Evolutionary conservation across 1,140 invertebrate species (phyloP), one percentile per base, ranked within the genome.

Genomic region (Drosophila nigrodunni): DNA sequence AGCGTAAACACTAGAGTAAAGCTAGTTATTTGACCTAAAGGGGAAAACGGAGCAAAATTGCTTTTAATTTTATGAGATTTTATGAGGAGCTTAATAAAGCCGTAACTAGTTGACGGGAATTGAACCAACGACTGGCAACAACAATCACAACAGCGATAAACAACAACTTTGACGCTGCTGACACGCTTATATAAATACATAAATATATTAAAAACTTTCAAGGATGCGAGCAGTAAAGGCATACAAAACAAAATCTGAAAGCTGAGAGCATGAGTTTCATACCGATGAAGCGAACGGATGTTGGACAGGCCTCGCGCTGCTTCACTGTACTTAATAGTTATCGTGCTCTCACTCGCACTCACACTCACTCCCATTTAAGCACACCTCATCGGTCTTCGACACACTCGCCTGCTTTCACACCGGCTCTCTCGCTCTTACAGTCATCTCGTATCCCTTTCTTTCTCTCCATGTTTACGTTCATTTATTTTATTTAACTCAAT

Each of bases 201-300:
- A 87, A 87, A 82, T 74, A 75, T 88, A 88, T 88, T 82, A 80
- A 82, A 77, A 88, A 88, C 74, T 82, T 88, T 88, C 74, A 83
- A 88, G 80, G 83, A 80, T 82, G 64, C 60, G 52, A 68, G 74
- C n/a, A 66, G 74, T 87, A 74, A 87, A 79, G 65, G 21, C 41
- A 57, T 55, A 61, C 37, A 72, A 72, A 67, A 67, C 57, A 68
- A 77, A 30, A 67, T 30, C 43, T 49, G 58, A 52, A 25, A 1
- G 18, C 25, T 39, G 18, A 9, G 52, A 47, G 44, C 34, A 34
- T 43, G 41, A 58, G 57, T 30, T 25, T 6, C 21, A 10, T 6
- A 10, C 9, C n/a, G 59, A 62, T 11, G 25, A 30, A 30, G 25
- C 6, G 18, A 10, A 50, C 13, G 47, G 18, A 21, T 11, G 44